phyloP scores from a whole-genome alignment of 23 tunicate genomes.

The Oikopleura dioica region DNA sequence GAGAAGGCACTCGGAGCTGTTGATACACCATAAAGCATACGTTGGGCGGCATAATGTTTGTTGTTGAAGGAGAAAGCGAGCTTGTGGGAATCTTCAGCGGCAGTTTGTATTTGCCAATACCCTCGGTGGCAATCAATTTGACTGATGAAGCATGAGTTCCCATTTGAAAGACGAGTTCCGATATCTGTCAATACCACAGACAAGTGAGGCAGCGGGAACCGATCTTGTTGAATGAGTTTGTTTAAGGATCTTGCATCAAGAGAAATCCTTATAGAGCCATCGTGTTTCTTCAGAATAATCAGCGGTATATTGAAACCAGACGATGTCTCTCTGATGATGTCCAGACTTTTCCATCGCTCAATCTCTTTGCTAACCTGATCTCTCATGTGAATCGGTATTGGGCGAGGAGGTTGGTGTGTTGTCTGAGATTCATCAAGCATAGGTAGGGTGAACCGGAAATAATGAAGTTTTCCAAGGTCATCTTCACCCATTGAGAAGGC shows the following conservation, averaged over 20 bases:
- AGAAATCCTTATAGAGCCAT: background rate
- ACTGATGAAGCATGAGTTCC: background rate
- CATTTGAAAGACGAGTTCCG: background rate
- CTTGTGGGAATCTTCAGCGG: background rate
- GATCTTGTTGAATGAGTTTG: background rate
- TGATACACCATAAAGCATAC: background rate
- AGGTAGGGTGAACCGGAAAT: background rate
- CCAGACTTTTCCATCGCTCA: background rate
- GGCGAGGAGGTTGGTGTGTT: background rate
- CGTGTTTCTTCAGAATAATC: background rate
- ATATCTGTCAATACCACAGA: background rate
- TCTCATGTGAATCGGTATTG: background rate
- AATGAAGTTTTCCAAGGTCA: background rate
- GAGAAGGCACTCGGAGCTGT: background rate
- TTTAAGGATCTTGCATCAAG: background rate
- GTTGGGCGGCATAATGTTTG: background rate
- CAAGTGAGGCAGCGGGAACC: conserved; percentile 1
- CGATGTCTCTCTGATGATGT: background rate
- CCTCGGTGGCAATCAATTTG: background rate
- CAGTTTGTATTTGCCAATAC: background rate
- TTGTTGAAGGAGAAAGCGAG: background rate
- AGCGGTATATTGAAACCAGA: background rate
- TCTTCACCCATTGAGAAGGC: background rate
- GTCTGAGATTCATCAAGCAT: background rate
- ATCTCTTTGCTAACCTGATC: background rate